Percentiles rank a stretch among this genome's conserved stretches.
Evolutionary conservation across 2,888 invertebrate species (phyloP).

Genomic region (Syrphus vitripennis): DNA sequence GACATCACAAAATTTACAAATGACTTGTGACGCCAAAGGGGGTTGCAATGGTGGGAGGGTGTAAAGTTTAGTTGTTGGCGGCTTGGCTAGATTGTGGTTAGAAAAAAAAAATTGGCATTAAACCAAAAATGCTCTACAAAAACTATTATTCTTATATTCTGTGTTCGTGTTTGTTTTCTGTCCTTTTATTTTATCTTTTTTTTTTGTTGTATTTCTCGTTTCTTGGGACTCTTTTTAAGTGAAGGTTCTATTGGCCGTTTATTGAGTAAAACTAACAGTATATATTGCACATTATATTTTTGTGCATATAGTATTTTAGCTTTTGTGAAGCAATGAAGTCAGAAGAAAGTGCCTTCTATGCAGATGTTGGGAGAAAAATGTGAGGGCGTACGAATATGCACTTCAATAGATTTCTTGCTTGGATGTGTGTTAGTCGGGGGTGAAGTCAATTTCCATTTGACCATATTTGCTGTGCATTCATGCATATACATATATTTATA

Average conservation of each 20-base stretch:
- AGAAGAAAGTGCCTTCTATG: slow-evolving; percentile 35
- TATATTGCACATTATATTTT: slow-evolving; percentile 38
- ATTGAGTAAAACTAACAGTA: slow-evolving; percentile 43
- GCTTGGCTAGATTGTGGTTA: slow-evolving; percentile 15
- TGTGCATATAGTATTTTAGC: not conserved
- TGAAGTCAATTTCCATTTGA: slow-evolving; percentile 5
- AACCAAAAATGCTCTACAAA: slow-evolving; percentile 62
- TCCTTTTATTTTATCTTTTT: not conserved
- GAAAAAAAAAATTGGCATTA: slow-evolving; percentile 45
- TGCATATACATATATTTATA: not conserved
- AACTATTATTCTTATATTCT: slow-evolving; percentile 61
- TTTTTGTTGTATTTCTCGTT: no score
- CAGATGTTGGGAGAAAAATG: slow-evolving; percentile 4
- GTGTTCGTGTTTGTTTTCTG: slow-evolving; percentile 6
- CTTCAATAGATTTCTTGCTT: not conserved
- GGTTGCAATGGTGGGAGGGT: slow-evolving; percentile 23
- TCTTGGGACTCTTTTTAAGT: slow-evolving; percentile 11
- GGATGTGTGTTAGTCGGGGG: not conserved
- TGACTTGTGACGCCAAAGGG: slow-evolving; percentile 46
- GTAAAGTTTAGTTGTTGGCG: not conserved
- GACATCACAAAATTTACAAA: slow-evolving; percentile 53
- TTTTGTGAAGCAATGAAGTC: slow-evolving; percentile 37
- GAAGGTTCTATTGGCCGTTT: slow-evolving; percentile 35
- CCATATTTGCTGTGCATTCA: not conserved
- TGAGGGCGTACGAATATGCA: slow-evolving; percentile 3